A percentile compares a stretch with the other conserved stretches of the same genome.
phyloP scores from a whole-genome alignment of 2,888 invertebrate species.

The Drosophila leonis region DNA sequence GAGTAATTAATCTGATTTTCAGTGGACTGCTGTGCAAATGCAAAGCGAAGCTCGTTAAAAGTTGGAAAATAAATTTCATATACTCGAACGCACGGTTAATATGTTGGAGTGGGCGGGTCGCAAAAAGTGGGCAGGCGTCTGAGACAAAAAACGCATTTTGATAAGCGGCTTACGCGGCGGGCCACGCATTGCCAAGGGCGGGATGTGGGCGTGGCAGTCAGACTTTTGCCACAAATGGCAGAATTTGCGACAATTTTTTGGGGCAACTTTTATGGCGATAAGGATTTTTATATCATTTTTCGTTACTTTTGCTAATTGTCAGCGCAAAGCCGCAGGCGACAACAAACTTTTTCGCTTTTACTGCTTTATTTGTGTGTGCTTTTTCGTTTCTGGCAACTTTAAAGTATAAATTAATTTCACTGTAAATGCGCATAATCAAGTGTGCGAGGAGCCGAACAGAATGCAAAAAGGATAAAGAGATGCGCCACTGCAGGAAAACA shows the following conservation, averaged over 20 bases:
- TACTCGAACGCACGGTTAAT: conserved; percentile 65
- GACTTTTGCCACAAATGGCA: conserved; percentile 43
- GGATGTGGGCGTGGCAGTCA: not conserved
- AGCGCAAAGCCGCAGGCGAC: conserved; percentile 66
- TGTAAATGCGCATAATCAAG: conserved; percentile 79
- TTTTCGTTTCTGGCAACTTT: conserved; percentile 44
- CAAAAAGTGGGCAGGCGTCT: not conserved
- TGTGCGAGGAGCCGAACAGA: conserved; percentile 31
- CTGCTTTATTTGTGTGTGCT: conserved; percentile 11
- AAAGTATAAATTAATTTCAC: conserved; percentile 78
- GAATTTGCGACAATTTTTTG: conserved; percentile 51
- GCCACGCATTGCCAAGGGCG: conserved; percentile 5
- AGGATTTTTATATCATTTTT: conserved; percentile 46
- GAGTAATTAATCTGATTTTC: conserved; percentile 55
- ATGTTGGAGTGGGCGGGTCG: conserved; percentile 41
- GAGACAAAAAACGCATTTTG: conserved; percentile 59
- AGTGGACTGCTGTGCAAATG: conserved; percentile 25
- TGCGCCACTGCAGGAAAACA: conserved; percentile 9
- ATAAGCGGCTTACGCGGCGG: conserved; percentile 66
- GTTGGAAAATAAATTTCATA: conserved; percentile 67
- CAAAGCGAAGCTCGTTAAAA: conserved; percentile 66
- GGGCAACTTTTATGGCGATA: conserved; percentile 30
- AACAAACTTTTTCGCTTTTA: conserved; percentile 54
- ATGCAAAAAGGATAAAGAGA: conserved; percentile 30
- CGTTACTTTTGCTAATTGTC: conserved; percentile 70